Percentiles rank a stretch among this genome's conserved stretches.
phyloP scores from a whole-genome alignment of 2,113 vertebrate genomes.

The Rhynchomys soricoides region DNA sequence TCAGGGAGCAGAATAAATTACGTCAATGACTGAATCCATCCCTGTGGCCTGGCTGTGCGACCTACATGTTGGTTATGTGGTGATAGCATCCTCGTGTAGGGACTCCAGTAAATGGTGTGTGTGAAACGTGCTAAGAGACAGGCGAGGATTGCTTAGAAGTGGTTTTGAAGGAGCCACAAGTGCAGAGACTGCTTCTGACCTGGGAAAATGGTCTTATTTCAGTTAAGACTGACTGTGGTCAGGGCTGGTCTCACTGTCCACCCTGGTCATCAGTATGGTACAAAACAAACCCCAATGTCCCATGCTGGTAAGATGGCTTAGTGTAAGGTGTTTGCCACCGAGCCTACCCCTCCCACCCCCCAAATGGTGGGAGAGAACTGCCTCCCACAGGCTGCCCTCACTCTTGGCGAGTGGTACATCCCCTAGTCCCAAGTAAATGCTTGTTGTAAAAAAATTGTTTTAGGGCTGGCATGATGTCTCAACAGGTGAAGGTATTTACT shows the following conservation, averaged over 20 bases:
- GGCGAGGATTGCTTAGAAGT: background rate
- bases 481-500: too few relatives aligned
- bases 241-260: background rate
- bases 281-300: background rate
- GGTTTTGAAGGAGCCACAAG: background rate
- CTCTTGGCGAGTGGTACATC: background rate
- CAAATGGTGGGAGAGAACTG: background rate
- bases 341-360: background rate
- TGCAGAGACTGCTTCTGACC: background rate
- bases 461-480: too few relatives aligned
- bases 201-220: background rate
- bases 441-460: too few relatives aligned
- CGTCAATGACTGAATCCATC: background rate
- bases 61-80: background rate
- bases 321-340: background rate
- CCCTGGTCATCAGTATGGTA: background rate
- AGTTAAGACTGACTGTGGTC: accelerated
- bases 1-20: background rate
- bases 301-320: background rate
- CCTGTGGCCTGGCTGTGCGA: background rate
- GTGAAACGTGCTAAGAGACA: background rate
- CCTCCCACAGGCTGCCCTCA: too few relatives aligned
- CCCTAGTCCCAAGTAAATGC: background rate
- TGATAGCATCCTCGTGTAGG: background rate
- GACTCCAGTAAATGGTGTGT: background rate